Conservation (phyloP, 2,113 vertebrate species). For the Melanocharis versteri region DNA sequence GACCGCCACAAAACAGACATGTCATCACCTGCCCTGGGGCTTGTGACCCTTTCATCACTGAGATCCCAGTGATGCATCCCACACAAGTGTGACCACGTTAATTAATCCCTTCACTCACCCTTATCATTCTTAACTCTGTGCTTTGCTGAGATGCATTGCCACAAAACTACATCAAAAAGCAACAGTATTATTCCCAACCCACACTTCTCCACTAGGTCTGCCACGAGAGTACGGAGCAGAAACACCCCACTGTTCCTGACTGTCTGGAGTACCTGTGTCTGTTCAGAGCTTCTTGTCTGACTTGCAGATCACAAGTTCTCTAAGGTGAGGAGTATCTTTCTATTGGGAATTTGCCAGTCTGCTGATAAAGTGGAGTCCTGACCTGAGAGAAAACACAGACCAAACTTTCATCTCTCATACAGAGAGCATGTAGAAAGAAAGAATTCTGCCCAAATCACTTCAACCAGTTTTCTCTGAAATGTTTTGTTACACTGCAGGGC, state of each 20-base stretch:
- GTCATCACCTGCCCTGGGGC: background rate
- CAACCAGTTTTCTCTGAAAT: background rate
- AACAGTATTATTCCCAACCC: background rate
- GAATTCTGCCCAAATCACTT: background rate
- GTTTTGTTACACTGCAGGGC: background rate
- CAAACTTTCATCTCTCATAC: background rate
- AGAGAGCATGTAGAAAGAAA: background rate
- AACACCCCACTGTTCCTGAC: accelerated
- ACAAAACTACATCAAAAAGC: background rate
- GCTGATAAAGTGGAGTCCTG: background rate
- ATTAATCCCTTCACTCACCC: background rate
- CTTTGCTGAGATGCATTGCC: background rate
- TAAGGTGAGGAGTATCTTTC: background rate
- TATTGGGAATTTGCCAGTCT: background rate
- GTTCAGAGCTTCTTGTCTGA: background rate
- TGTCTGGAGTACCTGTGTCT: background rate
- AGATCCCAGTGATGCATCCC: background rate
- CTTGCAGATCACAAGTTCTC: background rate
- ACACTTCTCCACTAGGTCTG: background rate
- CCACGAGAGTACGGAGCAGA: accelerated
- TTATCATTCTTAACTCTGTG: background rate
- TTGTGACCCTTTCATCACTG: background rate
- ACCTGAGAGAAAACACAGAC: background rate
- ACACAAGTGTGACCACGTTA: background rate
- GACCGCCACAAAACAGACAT: background rate